phyloP scores from a whole-genome alignment of 2,888 invertebrate species.

The Caenorhabditis sp. region DNA sequence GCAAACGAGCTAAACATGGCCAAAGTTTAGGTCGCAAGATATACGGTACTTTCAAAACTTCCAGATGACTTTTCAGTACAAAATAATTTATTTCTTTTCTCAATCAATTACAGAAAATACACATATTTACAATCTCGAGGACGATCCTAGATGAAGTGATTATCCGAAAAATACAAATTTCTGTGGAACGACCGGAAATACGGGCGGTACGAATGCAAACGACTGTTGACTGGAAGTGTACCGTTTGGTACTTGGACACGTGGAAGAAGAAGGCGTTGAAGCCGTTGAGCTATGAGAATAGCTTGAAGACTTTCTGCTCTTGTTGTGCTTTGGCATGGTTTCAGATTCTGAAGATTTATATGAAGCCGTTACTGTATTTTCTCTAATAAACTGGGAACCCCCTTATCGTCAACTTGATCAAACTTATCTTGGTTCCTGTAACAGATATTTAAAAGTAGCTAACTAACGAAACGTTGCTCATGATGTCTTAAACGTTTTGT shows the following conservation, averaged over 20 bases:
- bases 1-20: too few relatives aligned
- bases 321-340: constrained; percentile 22
- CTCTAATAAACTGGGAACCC: too few relatives aligned
- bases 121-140: constrained; percentile 30
- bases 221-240: constrained; percentile 45
- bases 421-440: too few relatives aligned
- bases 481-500: too few relatives aligned
- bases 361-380: too few relatives aligned
- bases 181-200: constrained; percentile 45
- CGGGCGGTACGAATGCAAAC: constrained; percentile 43
- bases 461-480: too few relatives aligned
- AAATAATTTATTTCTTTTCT: constrained; percentile 35
- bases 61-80: not conserved
- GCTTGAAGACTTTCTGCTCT: constrained; percentile 4
- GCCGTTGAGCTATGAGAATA: constrained; percentile 9
- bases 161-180: constrained; percentile 49
- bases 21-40: too few relatives aligned
- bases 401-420: too few relatives aligned
- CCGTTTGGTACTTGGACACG: constrained; percentile 17
- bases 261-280: constrained; percentile 21
- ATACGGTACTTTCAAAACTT: too few relatives aligned
- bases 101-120: constrained; percentile 34
- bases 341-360: constrained; percentile 14
- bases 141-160: constrained; percentile 14
- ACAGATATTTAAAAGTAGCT: too few relatives aligned